A percentile compares a stretch with the other conserved stretches of the same genome.
phyloP scores from a whole-genome alignment of 2,888 invertebrate genomes.

The Aleiodes alternator region DNA sequence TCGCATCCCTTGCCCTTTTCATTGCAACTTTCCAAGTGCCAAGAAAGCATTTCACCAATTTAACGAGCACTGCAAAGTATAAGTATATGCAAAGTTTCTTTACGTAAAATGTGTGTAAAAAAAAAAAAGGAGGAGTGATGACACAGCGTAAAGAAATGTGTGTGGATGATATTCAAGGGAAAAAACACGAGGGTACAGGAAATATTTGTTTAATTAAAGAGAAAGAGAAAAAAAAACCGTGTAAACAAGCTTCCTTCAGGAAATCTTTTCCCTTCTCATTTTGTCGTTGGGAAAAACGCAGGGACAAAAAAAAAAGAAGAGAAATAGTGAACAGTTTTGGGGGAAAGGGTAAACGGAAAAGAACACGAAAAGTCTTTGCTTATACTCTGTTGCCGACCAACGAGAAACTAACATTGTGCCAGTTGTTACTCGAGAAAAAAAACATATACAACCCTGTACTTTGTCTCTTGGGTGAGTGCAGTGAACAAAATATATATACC shows the following conservation, averaged over 20 bases:
- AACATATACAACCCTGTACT: slow-evolving; percentile 32
- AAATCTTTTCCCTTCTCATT: slow-evolving; percentile 10
- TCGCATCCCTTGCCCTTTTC: slow-evolving; percentile 19
- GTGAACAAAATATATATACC: slow-evolving; percentile 26
- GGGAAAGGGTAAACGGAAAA: slow-evolving; percentile 13
- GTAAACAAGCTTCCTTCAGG: slow-evolving; percentile 20
- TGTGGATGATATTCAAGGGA: background rate
- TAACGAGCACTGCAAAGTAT: slow-evolving; percentile 27
- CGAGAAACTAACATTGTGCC: slow-evolving; percentile 21
- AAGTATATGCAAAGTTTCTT: slow-evolving; percentile 11
- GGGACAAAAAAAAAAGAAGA: slow-evolving; percentile 12
- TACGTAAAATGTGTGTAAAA: background rate
- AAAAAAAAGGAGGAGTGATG: background rate
- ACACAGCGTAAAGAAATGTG: slow-evolving; percentile 5
- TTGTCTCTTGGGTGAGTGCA: slow-evolving; percentile 34
- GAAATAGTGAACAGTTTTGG: slow-evolving; percentile 15
- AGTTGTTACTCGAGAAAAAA: slow-evolving; percentile 20
- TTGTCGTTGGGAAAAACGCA: slow-evolving; percentile 1
- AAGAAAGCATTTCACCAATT: slow-evolving; percentile 15
- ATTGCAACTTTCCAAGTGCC: slow-evolving; percentile 29
- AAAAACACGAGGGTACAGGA: background rate
- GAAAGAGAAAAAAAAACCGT: slow-evolving; percentile 18
- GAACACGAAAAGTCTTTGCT: slow-evolving; percentile 7
- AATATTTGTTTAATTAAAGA: slow-evolving; percentile 32
- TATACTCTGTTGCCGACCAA: background rate